Base-by-base conservation (phyloP, 2,797 vertebrate genomes). In the Gila robusta region DNA sequence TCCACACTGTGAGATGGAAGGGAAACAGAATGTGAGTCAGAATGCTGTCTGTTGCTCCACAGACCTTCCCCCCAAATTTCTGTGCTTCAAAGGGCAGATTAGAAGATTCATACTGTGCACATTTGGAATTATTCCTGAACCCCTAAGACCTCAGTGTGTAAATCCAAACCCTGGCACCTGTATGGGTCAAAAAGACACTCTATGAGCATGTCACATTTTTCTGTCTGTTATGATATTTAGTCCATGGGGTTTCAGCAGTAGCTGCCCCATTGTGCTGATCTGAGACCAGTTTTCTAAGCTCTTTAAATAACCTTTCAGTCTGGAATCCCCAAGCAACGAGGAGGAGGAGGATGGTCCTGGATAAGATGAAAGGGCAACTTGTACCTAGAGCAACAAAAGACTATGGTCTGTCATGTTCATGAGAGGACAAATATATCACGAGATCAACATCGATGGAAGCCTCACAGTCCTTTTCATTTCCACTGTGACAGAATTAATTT, bases 121-220 rank as follows among this genome's bases (percentile, higher is more conserved):
- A 74, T 83, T 83, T 76, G 56, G 5, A 83, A 82, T 39, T 72
- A 41, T 72, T 82, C 14, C 71, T 52, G 54, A 49, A 62, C n/a
- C 49, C 49, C 62, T 8, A 41, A 64, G 10, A 71, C 59, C 44
- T 74, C 6, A 37, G 21, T 76, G 72, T 69, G 62, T 70, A 74
- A 81, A 69, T 66, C 62, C 16, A 47, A 69, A 69, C 74, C 26
- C 64, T 44, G 39, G 7, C 23, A 81, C 71, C 35, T 41, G 23
- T 44, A 47, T 7, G 4, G 47, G 62, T 86, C 79, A 81, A 81
- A 44, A 26, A 56, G 12, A 59, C 26, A 47, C 21, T 67, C n/a
- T 69, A 19, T 49, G 62, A 84, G 32, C 28, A 41, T 52, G 82
- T 74, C 44, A 83, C 52, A 77, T 56, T 37, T 77, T 39, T 23